These are phyloP conservation scores for Ferdinandea cuprea DNA, from an alignment of 2,888 invertebrate species.

Conservation along the genomic window DNA sequence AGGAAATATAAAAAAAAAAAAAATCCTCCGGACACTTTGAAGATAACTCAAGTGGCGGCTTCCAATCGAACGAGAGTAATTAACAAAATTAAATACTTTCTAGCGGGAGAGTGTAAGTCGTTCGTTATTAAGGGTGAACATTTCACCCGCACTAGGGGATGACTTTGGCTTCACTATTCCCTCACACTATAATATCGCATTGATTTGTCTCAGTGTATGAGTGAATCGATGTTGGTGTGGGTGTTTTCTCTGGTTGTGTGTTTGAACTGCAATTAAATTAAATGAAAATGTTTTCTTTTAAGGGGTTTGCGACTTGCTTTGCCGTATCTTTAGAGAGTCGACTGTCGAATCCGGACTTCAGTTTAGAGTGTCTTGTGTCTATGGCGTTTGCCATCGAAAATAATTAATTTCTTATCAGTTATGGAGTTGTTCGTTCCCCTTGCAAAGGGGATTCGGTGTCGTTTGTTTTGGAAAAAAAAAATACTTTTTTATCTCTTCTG, in stretches of 20 bases:
- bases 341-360: slow-evolving; percentile 4
- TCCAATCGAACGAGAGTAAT: slow-evolving; percentile 71
- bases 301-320: background rate
- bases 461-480: too few species aligned
- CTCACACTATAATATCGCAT: too few species aligned
- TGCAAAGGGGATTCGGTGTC: background rate
- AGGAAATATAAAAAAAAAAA: slow-evolving; percentile 25
- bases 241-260: slow-evolving; percentile 23
- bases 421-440: slow-evolving; percentile 22
- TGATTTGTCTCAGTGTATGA: too few species aligned
- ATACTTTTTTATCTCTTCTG: slow-evolving; percentile 13
- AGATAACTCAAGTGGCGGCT: slow-evolving; percentile 52
- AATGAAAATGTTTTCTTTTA: slow-evolving; percentile 54
- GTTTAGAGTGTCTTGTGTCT: slow-evolving; percentile 34
- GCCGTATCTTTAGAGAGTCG: slow-evolving; percentile 23
- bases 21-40: slow-evolving; percentile 55
- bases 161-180: slow-evolving; percentile 28
- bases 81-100: slow-evolving; percentile 67
- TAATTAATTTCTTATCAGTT: slow-evolving; percentile 72
- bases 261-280: slow-evolving; percentile 60
- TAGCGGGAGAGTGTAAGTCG: slow-evolving; percentile 12
- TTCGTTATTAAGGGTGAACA: slow-evolving; percentile 49
- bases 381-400: slow-evolving; percentile 20
- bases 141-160: slow-evolving; percentile 26
- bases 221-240: too few species aligned